Percentiles rank a stretch among this genome's conserved stretches.
These are phyloP conservation scores for Telmatochromis sp. DNA, from an alignment of 2,113 vertebrate genomes.

Conservation along the genomic window DNA sequence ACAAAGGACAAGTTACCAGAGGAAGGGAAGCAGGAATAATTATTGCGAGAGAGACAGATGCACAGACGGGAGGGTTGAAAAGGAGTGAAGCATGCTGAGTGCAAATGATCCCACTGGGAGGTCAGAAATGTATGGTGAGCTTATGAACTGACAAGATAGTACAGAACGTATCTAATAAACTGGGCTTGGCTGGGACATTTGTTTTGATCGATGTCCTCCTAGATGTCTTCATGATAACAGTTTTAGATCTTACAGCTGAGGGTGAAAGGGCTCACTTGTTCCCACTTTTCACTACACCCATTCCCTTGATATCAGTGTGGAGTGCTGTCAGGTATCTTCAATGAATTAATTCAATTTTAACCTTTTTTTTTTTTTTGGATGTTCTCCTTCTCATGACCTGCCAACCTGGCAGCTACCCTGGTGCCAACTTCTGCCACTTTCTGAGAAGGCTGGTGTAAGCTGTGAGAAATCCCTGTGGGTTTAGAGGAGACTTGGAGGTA, in stretches of 20 bases:
- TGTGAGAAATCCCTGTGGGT: neutral
- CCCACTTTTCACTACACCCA: neutral
- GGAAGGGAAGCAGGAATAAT: neutral
- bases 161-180: neutral
- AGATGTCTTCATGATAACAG: neutral
- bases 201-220: neutral
- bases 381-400: neutral
- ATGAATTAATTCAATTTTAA: rapidly evolving
- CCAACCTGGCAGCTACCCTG: neutral
- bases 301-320: neutral
- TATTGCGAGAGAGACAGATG: neutral
- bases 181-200: neutral
- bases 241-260: neutral
- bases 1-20: neutral
- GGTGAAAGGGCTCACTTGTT: neutral
- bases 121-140: neutral
- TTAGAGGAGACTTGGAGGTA: neutral
- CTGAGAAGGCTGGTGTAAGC: neutral
- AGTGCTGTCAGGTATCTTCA: neutral
- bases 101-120: neutral
- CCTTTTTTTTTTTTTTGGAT: neutral
- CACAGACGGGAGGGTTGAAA: neutral
- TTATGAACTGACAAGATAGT: neutral
- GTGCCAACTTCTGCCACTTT: neutral
- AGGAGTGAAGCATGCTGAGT: neutral